A percentile compares a stretch with the other conserved stretches of the same genome.
These are phyloP conservation scores for Brachyalestes nurse DNA, from an alignment of 2,797 vertebrate species.

Conservation along the genomic window DNA sequence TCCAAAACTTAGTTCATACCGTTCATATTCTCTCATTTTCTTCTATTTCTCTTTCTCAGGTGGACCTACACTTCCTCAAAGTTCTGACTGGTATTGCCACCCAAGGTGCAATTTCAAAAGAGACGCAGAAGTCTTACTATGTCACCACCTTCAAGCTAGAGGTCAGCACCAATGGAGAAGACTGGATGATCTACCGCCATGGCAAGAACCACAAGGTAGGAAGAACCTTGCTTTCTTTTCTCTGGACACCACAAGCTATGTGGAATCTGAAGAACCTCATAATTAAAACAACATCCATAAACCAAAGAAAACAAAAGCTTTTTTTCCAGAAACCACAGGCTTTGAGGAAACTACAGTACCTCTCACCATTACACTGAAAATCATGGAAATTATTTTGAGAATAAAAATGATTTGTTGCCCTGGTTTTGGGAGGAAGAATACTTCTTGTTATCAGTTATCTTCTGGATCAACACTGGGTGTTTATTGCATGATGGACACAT, in stretches of 20 bases:
- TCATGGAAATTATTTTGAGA: background rate
- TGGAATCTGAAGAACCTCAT: background rate
- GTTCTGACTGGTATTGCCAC: conserved; percentile 94
- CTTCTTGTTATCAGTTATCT: too few relatives aligned
- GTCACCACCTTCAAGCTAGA: conserved; percentile 95
- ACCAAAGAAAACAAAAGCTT: too few relatives aligned
- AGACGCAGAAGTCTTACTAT: conserved; percentile 91
- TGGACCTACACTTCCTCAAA: conserved; percentile 82
- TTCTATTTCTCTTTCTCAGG: conserved; percentile 42
- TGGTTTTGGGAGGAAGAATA: too few relatives aligned
- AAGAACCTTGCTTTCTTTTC: background rate
- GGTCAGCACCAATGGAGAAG: conserved; percentile 97
- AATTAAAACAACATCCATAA: too few relatives aligned
- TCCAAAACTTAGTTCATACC: background rate
- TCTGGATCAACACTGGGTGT: background rate
- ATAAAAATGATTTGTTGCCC: too few relatives aligned
- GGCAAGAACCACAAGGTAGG: conserved; percentile 97
- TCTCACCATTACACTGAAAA: background rate
- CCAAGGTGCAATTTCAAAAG: conserved; percentile 94
- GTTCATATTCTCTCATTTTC: background rate
- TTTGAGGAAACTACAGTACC: background rate
- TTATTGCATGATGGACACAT: background rate
- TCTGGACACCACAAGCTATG: too few relatives aligned
- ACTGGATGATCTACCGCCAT: conserved; percentile 98
- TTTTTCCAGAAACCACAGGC: background rate